Conservation (phyloP, 2,113 vertebrate species). For the Macaca mulatta region DNA sequence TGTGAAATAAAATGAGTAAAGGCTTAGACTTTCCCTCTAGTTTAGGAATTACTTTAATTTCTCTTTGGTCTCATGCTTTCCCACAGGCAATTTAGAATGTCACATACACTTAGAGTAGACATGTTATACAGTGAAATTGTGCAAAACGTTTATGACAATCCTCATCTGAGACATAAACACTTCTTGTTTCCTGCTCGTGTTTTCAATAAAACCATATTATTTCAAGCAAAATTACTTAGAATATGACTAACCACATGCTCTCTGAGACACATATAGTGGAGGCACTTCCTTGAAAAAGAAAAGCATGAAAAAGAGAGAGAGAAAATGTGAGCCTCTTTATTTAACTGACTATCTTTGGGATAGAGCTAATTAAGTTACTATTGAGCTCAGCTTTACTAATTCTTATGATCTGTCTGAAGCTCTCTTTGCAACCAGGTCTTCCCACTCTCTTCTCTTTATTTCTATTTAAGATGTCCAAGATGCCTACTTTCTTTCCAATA, state of each 20-base stretch:
- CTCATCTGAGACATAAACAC: slow-evolving; percentile 63
- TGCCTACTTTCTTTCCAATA: not conserved
- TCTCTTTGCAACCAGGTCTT: slow-evolving; percentile 14
- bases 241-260: slow-evolving; percentile 33
- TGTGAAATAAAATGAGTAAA: slow-evolving; percentile 36
- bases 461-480: not conserved
- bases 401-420: not conserved
- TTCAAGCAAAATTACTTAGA: slow-evolving; percentile 61
- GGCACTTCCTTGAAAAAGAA: slow-evolving; percentile 12
- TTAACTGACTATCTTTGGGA: slow-evolving; percentile 1
- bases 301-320: slow-evolving; percentile 3
- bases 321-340: not conserved
- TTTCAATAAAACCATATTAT: slow-evolving; percentile 57
- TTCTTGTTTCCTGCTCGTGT: slow-evolving; percentile 36
- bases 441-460: not conserved
- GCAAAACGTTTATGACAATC: slow-evolving; percentile 49
- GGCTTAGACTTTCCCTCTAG: not conserved
- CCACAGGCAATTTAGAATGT: slow-evolving; percentile 65
- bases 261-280: slow-evolving; percentile 46
- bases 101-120: slow-evolving; percentile 64
- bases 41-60: slow-evolving; percentile 70
- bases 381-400: not conserved
- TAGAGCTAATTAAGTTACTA: slow-evolving; percentile 16
- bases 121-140: slow-evolving; percentile 40
- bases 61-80: slow-evolving; percentile 66